Evolutionary conservation across 2,113 vertebrate species (phyloP).

Genomic region (Tyto alba): DNA sequence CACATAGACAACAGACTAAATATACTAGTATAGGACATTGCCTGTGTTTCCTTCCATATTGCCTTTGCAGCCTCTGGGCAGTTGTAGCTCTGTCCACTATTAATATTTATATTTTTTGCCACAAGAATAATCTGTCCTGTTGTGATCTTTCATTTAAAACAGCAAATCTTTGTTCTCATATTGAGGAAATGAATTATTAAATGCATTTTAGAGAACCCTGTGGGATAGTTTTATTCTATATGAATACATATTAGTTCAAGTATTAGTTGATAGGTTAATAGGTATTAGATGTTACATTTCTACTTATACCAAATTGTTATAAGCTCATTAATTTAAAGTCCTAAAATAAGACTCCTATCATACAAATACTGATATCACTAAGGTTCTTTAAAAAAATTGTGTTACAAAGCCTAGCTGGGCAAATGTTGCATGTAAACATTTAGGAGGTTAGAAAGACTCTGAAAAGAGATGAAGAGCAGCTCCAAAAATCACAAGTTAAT

Average conservation of each 20-base stretch:
- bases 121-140: background rate
- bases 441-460: background rate
- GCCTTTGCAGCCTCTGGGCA: background rate
- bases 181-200: background rate
- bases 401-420: background rate
- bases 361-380: background rate
- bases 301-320: background rate
- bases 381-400: background rate
- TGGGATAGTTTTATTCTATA: background rate
- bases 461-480: background rate
- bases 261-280: background rate
- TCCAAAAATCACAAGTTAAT: background rate
- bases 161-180: background rate
- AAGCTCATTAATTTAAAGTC: background rate
- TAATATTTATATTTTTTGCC: background rate
- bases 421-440: background rate
- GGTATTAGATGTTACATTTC: background rate
- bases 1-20: background rate
- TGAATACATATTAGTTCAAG: background rate
- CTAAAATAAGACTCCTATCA: background rate
- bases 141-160: background rate
- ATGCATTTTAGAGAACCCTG: background rate
- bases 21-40: background rate
- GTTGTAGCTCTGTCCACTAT: background rate
- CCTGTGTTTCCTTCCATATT: background rate